A percentile compares a stretch with the other conserved stretches of the same genome.
phyloP scores from a whole-genome alignment of 2,888 invertebrate species.

The Axea sp. region DNA sequence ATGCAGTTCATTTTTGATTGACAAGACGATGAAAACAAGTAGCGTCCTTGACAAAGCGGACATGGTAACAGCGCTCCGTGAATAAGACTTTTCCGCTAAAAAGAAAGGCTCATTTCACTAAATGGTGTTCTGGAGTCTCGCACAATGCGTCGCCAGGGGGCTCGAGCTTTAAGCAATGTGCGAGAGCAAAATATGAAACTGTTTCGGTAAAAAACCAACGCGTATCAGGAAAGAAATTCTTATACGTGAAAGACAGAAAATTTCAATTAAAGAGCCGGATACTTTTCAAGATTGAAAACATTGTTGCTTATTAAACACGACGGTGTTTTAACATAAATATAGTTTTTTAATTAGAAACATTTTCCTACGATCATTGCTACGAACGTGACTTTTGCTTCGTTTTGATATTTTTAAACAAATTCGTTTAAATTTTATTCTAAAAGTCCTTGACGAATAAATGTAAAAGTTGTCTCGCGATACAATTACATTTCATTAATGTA shows the following conservation, averaged over 20 bases:
- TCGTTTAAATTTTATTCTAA: too few species aligned
- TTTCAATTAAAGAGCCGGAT: constrained; percentile 4
- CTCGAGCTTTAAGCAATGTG: constrained; percentile 9
- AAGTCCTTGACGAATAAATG: constrained; percentile 6
- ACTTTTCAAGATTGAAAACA: not conserved
- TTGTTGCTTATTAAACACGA: not conserved
- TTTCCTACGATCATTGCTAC: too few species aligned
- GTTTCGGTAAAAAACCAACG: constrained; percentile 3
- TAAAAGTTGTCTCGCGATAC: not conserved
- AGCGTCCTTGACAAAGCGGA: constrained; percentile 8
- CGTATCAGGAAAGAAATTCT: not conserved
- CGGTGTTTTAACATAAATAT: too few species aligned
- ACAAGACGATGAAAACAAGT: not conserved
- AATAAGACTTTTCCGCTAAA: constrained; percentile 25
- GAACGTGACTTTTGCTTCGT: too few species aligned
- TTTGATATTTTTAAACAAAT: too few species aligned
- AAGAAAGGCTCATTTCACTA: constrained; percentile 33
- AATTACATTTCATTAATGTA: constrained; percentile 21
- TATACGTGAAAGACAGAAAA: not conserved
- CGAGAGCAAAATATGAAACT: constrained; percentile 21
- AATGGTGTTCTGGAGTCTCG: constrained; percentile 26
- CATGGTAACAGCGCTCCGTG: constrained; percentile 5
- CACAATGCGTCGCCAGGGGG: constrained; percentile 33
- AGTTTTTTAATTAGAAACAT: too few species aligned
- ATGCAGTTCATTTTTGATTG: constrained; percentile 12